A percentile compares a stretch with the other conserved stretches of the same genome.
These are phyloP conservation scores for Nebria brevicollis DNA, from an alignment of 2,888 invertebrate genomes.

Conservation along the genomic window DNA sequence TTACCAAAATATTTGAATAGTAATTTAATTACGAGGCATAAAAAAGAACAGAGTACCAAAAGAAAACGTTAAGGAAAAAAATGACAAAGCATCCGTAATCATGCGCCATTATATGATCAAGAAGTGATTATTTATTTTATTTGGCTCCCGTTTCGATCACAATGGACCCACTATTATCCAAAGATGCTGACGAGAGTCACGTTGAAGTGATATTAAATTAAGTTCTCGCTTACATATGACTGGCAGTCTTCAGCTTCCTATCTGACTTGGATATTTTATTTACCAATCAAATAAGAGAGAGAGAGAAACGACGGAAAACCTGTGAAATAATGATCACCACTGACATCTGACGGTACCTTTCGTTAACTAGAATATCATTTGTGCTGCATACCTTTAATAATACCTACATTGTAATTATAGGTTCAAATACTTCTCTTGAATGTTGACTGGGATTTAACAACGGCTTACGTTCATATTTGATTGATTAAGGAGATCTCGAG, in stretches of 20 bases:
- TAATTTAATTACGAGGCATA: background rate
- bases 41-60: background rate
- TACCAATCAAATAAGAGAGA: slow-evolving; percentile 8
- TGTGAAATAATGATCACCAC: background rate
- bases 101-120: slow-evolving; percentile 3
- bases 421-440: background rate
- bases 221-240: slow-evolving; percentile 15
- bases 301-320: background rate
- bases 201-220: slow-evolving; percentile 17
- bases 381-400: background rate
- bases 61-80: background rate
- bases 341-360: background rate
- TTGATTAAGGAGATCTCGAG: background rate
- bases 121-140: slow-evolving; percentile 5
- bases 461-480: background rate
- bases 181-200: slow-evolving; percentile 1
- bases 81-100: background rate
- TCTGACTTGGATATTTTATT: slow-evolving; percentile 1
- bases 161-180: slow-evolving; percentile 2
- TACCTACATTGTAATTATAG: background rate
- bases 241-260: slow-evolving; percentile 6
- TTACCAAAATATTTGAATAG: background rate
- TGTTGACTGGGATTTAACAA: background rate
- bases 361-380: slow-evolving; percentile 17
- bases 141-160: slow-evolving; percentile 12